Base-by-base conservation (phyloP, 1,140 invertebrate species). In the Vanessa tameamea region DNA sequence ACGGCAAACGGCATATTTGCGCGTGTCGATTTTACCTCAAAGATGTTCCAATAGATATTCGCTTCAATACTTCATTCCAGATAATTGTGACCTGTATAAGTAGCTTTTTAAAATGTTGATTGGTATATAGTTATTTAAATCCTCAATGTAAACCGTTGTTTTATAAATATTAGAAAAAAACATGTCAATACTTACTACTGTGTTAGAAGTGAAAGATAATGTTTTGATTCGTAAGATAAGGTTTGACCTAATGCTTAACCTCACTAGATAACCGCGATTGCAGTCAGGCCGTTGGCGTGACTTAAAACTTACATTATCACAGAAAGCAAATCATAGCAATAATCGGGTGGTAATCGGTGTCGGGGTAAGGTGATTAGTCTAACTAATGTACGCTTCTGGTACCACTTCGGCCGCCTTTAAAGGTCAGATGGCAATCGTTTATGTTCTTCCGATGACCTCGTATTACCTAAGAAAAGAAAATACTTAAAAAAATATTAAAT, bases 341-440 rank as follows among this genome's bases (percentile, higher is more conserved):
- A 69, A 69, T 69, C 67, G 53, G 53, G 67, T 53, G 23, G 66
- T 69, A 69, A 69, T 69, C 51, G 55, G 67, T 37, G 67, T 59
- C 26, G 43, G 53, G 59, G 66, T 51, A 15, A 55, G 51, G 53
- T 61, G 53, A 69, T 69, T 69, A 69, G 61, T 69, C 55, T 69
- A 69, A 69, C 55, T 69, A 69, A 69, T 61, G 53, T 69, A 43
- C 37, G 67, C 53, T 69, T 69, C 67, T 69, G 26, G 51, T 57
- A 43, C 67, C 67, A 55, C 67, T 51, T 69, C 67, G 26, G 55
- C 20, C 67, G 37, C 31, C 47, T 59, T 0, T 61, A 69, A 69
- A 68, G 65, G 65, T 68, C 65, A 68, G 65, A 68, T 68, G 65
- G 65, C 31, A 68, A 68, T 68, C 65, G 20, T 55, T 55, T 68